phyloP scores from a whole-genome alignment of 2,113 vertebrate genomes.

The Lota lota region DNA sequence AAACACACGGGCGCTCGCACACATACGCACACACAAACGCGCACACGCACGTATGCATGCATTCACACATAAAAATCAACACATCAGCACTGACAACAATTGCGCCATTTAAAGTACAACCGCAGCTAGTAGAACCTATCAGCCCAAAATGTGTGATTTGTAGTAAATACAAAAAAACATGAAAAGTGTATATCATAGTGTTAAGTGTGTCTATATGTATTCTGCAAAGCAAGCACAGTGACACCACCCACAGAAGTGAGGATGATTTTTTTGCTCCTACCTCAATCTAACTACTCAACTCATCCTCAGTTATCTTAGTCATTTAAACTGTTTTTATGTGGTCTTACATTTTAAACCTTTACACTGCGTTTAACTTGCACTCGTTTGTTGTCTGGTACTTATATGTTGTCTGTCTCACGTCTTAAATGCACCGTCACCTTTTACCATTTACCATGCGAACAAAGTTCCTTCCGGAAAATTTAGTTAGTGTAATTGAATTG shows the following conservation, averaged over 20 bases:
- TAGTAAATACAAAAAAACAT: conserved; percentile 8
- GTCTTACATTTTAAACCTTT: no score
- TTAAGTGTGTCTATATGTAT: neutral
- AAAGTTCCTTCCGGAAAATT: neutral
- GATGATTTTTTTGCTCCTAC: neutral
- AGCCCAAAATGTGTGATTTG: conserved; percentile 4
- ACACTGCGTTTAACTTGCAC: no score
- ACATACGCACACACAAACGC: conserved; percentile 9
- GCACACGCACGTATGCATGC: conserved; percentile 20
- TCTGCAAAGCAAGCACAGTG: conserved; percentile 1
- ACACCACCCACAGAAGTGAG: neutral
- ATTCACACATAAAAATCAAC: conserved; percentile 9
- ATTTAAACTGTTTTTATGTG: no score
- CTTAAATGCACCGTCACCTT: no score
- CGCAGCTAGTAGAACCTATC: neutral
- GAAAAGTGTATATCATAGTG: neutral
- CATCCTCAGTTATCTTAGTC: no score
- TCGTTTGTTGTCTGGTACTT: no score
- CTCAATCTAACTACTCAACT: no score
- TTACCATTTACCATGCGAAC: no score
- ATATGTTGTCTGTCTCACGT: no score
- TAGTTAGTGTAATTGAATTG: neutral
- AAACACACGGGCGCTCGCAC: conserved; percentile 59
- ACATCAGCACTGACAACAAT: conserved; percentile 14
- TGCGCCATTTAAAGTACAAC: neutral